Percentiles rank a stretch among this genome's conserved stretches.
Conservation (phyloP, 2,113 vertebrate species). For the Cryptotis parvus region DNA sequence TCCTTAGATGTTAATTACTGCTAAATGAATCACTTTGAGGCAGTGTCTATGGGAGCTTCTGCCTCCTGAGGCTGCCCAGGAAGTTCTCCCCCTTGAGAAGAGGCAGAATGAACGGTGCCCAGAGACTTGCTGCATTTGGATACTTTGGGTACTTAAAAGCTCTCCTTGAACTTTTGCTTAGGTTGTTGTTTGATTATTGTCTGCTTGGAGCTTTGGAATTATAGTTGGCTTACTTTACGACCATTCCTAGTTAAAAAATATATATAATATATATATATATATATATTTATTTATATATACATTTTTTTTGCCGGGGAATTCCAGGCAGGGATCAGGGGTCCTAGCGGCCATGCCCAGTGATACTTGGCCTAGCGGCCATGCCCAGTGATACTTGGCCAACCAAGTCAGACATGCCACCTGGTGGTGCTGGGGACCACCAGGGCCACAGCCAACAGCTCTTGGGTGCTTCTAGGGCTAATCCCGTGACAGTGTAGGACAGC, state of each 20-base stretch:
- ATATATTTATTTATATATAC: too few relatives aligned
- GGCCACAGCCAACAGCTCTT: too few relatives aligned
- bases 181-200: not conserved
- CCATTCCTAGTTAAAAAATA: not conserved
- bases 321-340: too few relatives aligned
- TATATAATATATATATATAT: too few relatives aligned
- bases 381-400: too few relatives aligned
- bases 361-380: too few relatives aligned
- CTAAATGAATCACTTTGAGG: not conserved
- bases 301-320: too few relatives aligned
- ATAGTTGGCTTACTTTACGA: not conserved
- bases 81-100: not conserved
- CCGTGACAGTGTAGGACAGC: too few relatives aligned
- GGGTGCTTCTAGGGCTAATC: too few relatives aligned
- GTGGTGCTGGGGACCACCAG: too few relatives aligned
- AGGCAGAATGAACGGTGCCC: not conserved
- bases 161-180: not conserved
- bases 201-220: constrained; percentile 25
- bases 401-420: too few relatives aligned
- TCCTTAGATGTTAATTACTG: not conserved
- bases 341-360: too few relatives aligned
- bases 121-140: not conserved
- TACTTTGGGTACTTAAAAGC: not conserved
- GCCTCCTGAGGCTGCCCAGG: not conserved
- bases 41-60: not conserved